Evolutionary conservation across 2,888 invertebrate genomes (phyloP), one percentile per base, ranked within the genome.

Genomic region (Tridacna gigas): DNA sequence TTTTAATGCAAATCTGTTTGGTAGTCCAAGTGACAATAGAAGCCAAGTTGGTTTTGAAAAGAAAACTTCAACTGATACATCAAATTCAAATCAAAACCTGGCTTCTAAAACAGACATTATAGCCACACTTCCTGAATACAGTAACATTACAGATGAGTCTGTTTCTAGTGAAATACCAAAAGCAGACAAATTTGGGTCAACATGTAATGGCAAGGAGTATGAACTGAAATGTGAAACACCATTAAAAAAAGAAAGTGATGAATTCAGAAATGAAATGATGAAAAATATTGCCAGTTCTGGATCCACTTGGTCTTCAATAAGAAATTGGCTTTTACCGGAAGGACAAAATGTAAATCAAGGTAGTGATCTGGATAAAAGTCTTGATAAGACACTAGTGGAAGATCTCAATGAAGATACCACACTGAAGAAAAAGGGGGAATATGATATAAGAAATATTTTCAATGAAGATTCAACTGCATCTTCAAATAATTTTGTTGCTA

Each of bases 301-400:
- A 18, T 83, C 81, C 20, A 85, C 83, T 18, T 71, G 73, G 26
- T 76, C 79, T 11, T 71, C 83, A 9, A 79, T 86, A 11, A 82
- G 83, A 79, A 84, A 88, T 73, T 86, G 85, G 82, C 73, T 86
- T 25, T 51, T 82, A 37, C 82, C 85, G 28, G 60, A 74, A 61
- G 78, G 78, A 71, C 76, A 88, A 61, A 47, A 61, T n/a, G 77
- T 13, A 26, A 66, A 73, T 77, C 28, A 56, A 45, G 69, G 18
- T 18, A 47, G 71, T 51, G 65, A 37, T 18, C 22, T 25, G 1
- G 69, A 73, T 22, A 63, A 69, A 28, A 73, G 47, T 66, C 69
- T 82, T 20, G 71, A 86, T 74, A 51, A 61, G 18, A 86, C 86
- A 51, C 66, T 80, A 7, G 74, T 82, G 22, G 69, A 48, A 25